Conservation (phyloP, 2,113 vertebrate species). For the Zootoca vivipara region DNA sequence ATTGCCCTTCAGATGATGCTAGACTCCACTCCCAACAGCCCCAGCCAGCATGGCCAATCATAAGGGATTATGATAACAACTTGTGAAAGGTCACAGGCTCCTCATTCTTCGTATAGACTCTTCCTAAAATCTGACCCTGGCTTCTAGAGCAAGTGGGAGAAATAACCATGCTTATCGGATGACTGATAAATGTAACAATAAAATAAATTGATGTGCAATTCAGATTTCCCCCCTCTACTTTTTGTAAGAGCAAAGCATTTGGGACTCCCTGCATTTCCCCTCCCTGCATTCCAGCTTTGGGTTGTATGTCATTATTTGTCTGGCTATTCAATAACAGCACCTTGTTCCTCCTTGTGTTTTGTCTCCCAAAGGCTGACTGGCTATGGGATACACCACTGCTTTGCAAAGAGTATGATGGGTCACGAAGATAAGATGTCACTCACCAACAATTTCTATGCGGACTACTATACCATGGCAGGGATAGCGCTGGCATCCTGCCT, state of each 20-base stretch:
- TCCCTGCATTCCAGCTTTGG: background rate
- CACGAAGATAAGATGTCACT: conserved; percentile 84
- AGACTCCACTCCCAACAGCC: background rate
- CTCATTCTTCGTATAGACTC: background rate
- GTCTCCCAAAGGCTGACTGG: conserved; percentile 84
- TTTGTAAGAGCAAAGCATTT: background rate
- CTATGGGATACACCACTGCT: conserved; percentile 96
- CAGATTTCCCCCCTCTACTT: too few species aligned
- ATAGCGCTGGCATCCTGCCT: conserved; percentile 91
- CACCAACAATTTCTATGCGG: conserved; percentile 90
- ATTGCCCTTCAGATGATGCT: background rate
- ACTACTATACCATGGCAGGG: conserved; percentile 93
- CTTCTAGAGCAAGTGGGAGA: background rate
- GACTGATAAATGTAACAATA: background rate
- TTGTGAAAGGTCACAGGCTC: too few species aligned
- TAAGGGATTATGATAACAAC: too few species aligned
- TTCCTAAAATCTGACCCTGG: background rate
- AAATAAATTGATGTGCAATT: background rate
- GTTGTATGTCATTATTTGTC: fast-evolving
- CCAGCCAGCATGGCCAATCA: background rate
- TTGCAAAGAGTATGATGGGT: conserved; percentile 94
- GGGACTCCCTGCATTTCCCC: background rate
- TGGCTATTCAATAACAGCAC: background rate
- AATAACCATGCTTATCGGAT: background rate
- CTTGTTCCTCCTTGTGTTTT: background rate